These are phyloP conservation scores for Rhinichthys osculus DNA, from an alignment of 2,797 vertebrate species.

Conservation along the genomic window DNA sequence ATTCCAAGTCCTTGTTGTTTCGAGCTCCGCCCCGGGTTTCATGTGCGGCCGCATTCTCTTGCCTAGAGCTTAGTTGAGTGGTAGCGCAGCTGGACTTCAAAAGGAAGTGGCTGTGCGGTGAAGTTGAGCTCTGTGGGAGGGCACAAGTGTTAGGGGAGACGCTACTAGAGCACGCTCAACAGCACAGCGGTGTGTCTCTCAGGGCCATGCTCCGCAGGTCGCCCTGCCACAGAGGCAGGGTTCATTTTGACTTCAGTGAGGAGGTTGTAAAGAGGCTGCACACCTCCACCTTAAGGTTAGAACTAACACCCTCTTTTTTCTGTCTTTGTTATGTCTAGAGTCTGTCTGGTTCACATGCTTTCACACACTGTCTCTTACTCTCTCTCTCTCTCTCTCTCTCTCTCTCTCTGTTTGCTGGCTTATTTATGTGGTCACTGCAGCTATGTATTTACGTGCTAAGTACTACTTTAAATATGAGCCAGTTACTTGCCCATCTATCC, in stretches of 20 bases:
- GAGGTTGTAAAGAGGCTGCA: slow-evolving; percentile 82
- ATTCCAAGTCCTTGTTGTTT: slow-evolving; percentile 14
- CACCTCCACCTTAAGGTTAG: slow-evolving; percentile 77
- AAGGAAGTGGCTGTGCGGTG: slow-evolving; percentile 61
- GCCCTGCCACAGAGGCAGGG: slow-evolving; percentile 80
- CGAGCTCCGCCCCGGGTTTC: slow-evolving; percentile 57
- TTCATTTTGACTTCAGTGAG: slow-evolving; percentile 86
- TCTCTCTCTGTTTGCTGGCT: neutral
- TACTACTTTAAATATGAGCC: neutral
- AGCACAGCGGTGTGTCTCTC: slow-evolving; percentile 55
- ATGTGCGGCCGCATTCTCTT: slow-evolving; percentile 7
- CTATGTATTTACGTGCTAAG: neutral
- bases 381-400: neutral
- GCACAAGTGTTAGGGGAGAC: slow-evolving; percentile 26
- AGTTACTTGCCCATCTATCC: neutral
- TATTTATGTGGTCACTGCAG: neutral
- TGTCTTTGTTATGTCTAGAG: neutral
- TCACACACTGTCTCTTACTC: neutral
- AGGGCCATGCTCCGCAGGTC: slow-evolving; percentile 81
- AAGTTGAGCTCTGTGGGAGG: slow-evolving; percentile 54
- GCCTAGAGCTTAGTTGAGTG: slow-evolving; percentile 21
- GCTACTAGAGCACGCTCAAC: slow-evolving; percentile 29
- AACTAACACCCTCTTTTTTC: slow-evolving; percentile 8
- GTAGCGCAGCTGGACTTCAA: slow-evolving; percentile 48
- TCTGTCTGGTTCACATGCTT: slow-evolving; percentile 22